Percentiles rank a stretch among this genome's conserved stretches.
Evolutionary conservation across 2,113 vertebrate genomes (phyloP).

Genomic region (Ciconia boyciana): DNA sequence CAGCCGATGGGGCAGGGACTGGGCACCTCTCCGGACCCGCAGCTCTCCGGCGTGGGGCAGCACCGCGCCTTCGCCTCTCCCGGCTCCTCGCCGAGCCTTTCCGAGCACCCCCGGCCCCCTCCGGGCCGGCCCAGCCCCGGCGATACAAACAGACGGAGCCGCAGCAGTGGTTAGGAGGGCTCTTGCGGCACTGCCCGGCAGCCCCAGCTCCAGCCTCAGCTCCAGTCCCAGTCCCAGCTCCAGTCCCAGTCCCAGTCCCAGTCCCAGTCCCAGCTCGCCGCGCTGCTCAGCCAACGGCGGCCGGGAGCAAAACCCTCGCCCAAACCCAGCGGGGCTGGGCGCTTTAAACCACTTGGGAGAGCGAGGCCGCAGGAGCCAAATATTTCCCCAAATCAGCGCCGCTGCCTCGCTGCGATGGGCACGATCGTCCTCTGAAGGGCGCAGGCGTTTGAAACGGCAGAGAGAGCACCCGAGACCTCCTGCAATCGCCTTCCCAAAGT

Average conservation of each 20-base stretch:
- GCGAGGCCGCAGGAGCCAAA: neutral
- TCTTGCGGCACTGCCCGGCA: neutral
- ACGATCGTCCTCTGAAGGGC: neutral
- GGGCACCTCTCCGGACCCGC: neutral
- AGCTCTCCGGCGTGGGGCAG: neutral
- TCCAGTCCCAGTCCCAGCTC: too few species aligned
- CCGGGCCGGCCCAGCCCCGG: neutral
- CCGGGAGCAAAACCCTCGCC: neutral
- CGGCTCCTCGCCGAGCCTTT: neutral
- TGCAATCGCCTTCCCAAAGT: neutral
- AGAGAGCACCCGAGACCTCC: neutral
- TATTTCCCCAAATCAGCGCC: neutral
- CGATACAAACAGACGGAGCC: neutral
- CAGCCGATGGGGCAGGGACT: neutral
- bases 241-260: too few species aligned
- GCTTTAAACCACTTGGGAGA: neutral
- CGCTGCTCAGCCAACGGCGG: neutral
- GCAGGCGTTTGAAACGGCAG: neutral
- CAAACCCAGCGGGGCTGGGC: neutral
- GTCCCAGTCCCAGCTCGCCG: too few species aligned
- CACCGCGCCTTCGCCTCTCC: neutral
- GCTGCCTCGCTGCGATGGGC: neutral
- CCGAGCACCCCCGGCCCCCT: too few species aligned
- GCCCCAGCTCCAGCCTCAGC: too few species aligned
- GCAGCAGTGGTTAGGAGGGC: fast-evolving